phyloP scores from a whole-genome alignment of 2,888 invertebrate genomes.

The Harpalus rubripes region DNA sequence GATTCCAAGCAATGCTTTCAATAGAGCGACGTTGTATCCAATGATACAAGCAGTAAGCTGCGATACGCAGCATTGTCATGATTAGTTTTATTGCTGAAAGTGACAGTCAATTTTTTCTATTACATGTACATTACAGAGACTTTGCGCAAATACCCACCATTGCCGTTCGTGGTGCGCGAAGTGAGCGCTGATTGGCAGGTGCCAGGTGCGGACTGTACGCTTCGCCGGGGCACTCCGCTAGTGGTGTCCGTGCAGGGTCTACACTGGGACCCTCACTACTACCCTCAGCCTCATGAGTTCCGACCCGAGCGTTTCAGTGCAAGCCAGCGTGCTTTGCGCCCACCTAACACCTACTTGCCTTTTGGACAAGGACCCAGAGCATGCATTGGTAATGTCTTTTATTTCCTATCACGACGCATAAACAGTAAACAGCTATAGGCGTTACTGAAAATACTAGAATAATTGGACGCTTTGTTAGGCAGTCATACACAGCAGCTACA shows the following conservation, averaged over 20 bases:
- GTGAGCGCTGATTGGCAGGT: constrained; percentile 58
- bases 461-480: too few relatives aligned
- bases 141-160: constrained; percentile 67
- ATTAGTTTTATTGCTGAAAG: too few relatives aligned
- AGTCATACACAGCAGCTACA: too few relatives aligned
- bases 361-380: constrained; percentile 57
- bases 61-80: too few relatives aligned
- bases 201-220: constrained; percentile 52
- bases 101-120: too few relatives aligned
- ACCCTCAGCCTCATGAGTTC: constrained; percentile 65
- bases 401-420: neutral
- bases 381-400: constrained; percentile 47
- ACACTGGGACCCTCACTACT: constrained; percentile 63
- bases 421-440: neutral
- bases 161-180: constrained; percentile 56
- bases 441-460: too few relatives aligned
- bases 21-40: too few relatives aligned
- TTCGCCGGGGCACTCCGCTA: constrained; percentile 56
- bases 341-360: constrained; percentile 11
- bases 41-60: too few relatives aligned
- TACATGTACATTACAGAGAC: constrained; percentile 71
- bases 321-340: constrained; percentile 31
- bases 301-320: constrained; percentile 64
- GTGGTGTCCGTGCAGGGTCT: constrained; percentile 60
- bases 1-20: too few relatives aligned